phyloP scores from a whole-genome alignment of 2,797 vertebrate genomes.

The Poeciliopsis infans region DNA sequence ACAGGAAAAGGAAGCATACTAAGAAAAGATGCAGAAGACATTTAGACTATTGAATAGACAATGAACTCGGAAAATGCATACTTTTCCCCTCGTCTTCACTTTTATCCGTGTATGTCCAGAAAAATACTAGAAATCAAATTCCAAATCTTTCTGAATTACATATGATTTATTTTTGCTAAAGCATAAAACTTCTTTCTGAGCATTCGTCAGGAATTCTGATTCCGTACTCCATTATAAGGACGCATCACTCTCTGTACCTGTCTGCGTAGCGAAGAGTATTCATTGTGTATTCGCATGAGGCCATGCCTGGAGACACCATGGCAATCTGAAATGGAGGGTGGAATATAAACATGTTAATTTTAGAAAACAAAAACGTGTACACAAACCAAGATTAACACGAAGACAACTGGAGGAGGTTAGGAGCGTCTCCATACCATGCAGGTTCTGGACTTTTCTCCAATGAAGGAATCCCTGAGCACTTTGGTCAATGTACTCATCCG shows the following conservation, averaged over 20 bases:
- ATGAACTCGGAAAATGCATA: not conserved
- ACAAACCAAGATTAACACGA: not conserved
- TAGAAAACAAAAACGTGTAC: not conserved
- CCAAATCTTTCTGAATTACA: too few relatives aligned
- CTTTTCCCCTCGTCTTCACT: not conserved
- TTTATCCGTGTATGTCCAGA: not conserved
- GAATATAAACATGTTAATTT: not conserved
- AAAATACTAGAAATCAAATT: not conserved
- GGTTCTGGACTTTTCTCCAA: conserved; percentile 93
- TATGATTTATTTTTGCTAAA: not conserved
- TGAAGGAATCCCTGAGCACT: conserved; percentile 96
- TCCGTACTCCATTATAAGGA: not conserved
- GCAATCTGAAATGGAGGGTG: conserved; percentile 84
- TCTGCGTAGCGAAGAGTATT: conserved; percentile 97
- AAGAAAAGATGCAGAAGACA: not conserved
- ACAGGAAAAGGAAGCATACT: not conserved
- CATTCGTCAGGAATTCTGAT: not conserved
- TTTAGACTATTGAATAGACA: not conserved
- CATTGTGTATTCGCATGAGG: conserved; percentile 94
- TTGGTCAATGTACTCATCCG: conserved; percentile 97
- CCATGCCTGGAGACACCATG: conserved; percentile 96
- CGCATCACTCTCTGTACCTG: conserved; percentile 78
- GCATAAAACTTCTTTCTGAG: not conserved
- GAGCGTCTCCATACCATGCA: conserved; percentile 88
- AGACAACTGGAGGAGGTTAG: not conserved